A percentile compares a stretch with the other conserved stretches of the same genome.
Conservation (phyloP, 2,113 vertebrate species). For the Ondatra zibethicus region DNA sequence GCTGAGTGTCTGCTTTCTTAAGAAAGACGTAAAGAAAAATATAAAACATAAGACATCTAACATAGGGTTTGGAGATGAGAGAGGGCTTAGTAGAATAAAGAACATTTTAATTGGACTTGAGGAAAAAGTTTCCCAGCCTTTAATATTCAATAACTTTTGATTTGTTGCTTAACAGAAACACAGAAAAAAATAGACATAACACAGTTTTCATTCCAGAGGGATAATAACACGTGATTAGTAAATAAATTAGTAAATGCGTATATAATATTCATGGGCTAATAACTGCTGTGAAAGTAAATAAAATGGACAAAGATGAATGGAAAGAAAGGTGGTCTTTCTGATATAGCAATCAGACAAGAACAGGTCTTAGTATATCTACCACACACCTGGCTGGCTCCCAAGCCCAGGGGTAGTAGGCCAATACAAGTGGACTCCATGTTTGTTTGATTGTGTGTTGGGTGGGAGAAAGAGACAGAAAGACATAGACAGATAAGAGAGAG, state of each 20-base stretch:
- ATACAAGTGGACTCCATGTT: not conserved
- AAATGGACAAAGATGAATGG: not conserved
- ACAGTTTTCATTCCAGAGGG: not conserved
- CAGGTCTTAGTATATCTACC: not conserved
- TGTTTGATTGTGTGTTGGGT: not conserved
- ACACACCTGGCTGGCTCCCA: not conserved
- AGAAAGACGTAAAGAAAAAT: not conserved
- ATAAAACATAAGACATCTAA: not conserved
- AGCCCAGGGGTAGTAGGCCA: not conserved
- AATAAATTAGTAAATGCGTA: not conserved
- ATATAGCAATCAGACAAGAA: not conserved
- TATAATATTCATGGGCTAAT: not conserved
- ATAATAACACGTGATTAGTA: not conserved
- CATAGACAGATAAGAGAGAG: not conserved
- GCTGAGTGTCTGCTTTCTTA: not conserved
- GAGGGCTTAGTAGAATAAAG: not conserved
- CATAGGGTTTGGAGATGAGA: not conserved
- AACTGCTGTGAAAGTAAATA: not conserved
- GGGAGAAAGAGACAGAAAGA: not conserved
- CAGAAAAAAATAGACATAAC: not conserved
- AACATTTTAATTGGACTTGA: not conserved
- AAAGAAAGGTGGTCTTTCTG: not conserved
- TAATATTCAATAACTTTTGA: not conserved
- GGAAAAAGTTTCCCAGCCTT: not conserved
- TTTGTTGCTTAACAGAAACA: not conserved